A percentile compares a stretch with the other conserved stretches of the same genome.
Conservation (phyloP, 2,113 vertebrate species). For the Parotia lawesii region DNA sequence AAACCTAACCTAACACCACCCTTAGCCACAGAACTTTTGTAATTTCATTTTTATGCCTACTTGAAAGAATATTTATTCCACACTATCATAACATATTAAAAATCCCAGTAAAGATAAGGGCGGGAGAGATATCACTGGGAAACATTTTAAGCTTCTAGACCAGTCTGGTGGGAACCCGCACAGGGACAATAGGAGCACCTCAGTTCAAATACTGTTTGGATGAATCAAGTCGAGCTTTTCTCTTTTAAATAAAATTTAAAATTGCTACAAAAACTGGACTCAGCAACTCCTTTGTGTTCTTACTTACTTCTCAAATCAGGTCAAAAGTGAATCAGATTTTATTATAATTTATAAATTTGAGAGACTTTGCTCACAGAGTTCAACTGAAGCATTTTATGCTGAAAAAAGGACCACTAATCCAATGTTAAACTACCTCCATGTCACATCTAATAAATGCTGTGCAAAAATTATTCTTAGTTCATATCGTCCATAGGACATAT, state of each 20-base stretch:
- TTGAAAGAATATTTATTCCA: not conserved
- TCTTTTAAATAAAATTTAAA: not conserved
- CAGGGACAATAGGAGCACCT: not conserved
- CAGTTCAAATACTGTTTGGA: not conserved
- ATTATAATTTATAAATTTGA: not conserved
- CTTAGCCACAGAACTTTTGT: not conserved
- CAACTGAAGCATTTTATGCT: not conserved
- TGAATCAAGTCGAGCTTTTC: not conserved
- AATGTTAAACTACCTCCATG: not conserved
- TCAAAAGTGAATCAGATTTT: not conserved
- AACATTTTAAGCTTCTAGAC: not conserved
- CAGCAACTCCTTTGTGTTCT: not conserved
- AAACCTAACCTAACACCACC: not conserved
- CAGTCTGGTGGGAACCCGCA: not conserved
- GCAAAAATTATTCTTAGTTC: not conserved
- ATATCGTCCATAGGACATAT: not conserved
- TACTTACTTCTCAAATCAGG: not conserved
- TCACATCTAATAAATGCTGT: not conserved
- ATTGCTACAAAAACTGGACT: not conserved
- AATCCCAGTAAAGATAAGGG: not conserved
- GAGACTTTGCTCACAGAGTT: not conserved
- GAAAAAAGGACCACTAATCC: not conserved
- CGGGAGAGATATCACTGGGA: not conserved
- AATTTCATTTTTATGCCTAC: not conserved
- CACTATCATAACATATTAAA: not conserved